Evolutionary conservation across 2,113 vertebrate genomes (phyloP), one percentile per base, ranked within the genome.

Genomic region (Sapayoa aenigma): DNA sequence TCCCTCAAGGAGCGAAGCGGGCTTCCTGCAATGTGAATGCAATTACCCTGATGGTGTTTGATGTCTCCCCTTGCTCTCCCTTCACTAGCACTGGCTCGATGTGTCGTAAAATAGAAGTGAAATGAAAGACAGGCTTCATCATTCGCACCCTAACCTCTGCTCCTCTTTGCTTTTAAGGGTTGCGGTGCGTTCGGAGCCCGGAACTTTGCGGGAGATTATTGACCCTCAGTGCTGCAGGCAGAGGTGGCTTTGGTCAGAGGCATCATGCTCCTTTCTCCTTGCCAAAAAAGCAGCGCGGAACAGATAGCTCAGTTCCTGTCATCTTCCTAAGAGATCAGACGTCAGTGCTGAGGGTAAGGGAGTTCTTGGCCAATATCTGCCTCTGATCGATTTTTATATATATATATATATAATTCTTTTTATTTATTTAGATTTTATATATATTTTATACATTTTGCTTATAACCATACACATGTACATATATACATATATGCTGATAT

Each of bases 111-210:
- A 63, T 4, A 73, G 55, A 59, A 82, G 35, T 9, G 44, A 71
- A 94, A 91, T 66, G 78, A 82, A 91, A 95, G 74, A 15, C 94
- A 82, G 47, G 58, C 35, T 94, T 46, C 60, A 68, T 53, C 24
- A 1, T 60, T 78, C 41, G 1, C 66, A 46, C 9, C 74, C 69
- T 80, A 90, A 90, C 67, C 85, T 72, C 90, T 80, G 67, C 59
- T 91, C 55, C 75, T 24, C 55, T 50, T 33, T n/a, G 60, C 68
- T 49, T 35, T 62, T 28, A 59, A 46, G 72, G 81, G 52, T 58
- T 2, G 15, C 24, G 4, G 11, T 8, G 5, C 7, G 1, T 22
- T 87, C 12, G 46, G 71, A 59, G 67, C 11, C 14, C 3, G 37
- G n/a, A 47, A 12, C 81, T 83, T 44, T 55, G 62, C 47, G 2